These are phyloP conservation scores for Lycorma delicatula DNA, from an alignment of 1,140 invertebrate genomes.

Conservation along the genomic window DNA sequence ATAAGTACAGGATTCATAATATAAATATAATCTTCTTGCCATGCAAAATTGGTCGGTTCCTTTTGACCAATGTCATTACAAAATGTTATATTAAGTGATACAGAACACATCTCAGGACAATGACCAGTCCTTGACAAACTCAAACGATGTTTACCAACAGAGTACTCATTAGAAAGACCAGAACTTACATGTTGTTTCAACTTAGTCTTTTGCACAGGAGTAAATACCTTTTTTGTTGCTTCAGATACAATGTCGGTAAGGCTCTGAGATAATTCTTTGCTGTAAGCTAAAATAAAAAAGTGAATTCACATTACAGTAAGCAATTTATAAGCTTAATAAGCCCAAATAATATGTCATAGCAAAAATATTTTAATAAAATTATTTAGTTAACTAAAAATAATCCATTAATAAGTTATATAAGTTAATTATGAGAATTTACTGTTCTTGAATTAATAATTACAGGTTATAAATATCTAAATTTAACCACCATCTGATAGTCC, in stretches of 20 bases:
- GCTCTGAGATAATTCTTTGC: background rate
- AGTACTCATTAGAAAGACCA: background rate
- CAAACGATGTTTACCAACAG: conserved; percentile 34
- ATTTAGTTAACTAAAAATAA: no score
- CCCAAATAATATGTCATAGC: no score
- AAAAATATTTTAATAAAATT: no score
- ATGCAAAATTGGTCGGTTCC: conserved; percentile 41
- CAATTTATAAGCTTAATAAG: no score
- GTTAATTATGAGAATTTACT: no score
- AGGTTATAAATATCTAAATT: no score
- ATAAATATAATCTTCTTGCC: conserved; percentile 49
- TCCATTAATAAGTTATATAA: no score
- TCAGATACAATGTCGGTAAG: background rate
- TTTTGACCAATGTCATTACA: no score
- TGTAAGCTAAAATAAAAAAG: background rate
- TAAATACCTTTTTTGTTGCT: background rate
- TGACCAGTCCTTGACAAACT: conserved; percentile 52
- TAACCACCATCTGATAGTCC: no score
- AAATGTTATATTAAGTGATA: conserved; percentile 49
- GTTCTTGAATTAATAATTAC: no score
- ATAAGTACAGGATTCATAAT: conserved; percentile 57
- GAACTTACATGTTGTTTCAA: background rate
- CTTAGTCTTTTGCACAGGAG: no score
- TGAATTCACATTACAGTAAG: no score
- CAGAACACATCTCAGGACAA: conserved; percentile 52